These are phyloP conservation scores for Chaetorhynchus papuensis DNA, from an alignment of 2,113 vertebrate species.

Conservation along the genomic window DNA sequence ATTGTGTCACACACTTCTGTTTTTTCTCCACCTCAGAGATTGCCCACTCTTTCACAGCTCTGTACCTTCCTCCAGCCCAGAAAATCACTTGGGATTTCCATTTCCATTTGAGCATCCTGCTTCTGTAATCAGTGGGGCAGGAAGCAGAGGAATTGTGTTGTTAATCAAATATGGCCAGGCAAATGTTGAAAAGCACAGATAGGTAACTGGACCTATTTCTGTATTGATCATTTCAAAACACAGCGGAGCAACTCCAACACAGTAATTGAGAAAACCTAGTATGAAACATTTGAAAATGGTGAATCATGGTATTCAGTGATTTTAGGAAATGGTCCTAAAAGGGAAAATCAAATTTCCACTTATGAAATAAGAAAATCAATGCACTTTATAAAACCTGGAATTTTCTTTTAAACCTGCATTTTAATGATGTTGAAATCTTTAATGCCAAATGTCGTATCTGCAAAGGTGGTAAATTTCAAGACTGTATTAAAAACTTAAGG, in stretches of 20 bases:
- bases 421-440: neutral
- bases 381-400: neutral
- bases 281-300: neutral
- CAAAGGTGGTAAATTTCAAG: constrained; percentile 9
- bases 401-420: neutral
- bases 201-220: neutral
- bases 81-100: neutral
- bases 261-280: neutral
- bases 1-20: neutral
- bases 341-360: neutral
- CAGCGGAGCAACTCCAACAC: neutral
- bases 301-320: neutral
- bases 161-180: neutral
- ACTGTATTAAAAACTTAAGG: neutral
- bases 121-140: neutral
- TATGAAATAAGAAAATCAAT: neutral
- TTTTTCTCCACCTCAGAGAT: neutral
- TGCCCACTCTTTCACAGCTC: neutral
- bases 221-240: neutral
- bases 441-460: neutral
- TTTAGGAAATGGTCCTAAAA: neutral
- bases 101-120: neutral
- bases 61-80: neutral
- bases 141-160: neutral
- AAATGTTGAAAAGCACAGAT: neutral